Evolutionary conservation across 2,797 vertebrate genomes (phyloP), one percentile per base, ranked within the genome.

Genomic region (Rallus crepitans): DNA sequence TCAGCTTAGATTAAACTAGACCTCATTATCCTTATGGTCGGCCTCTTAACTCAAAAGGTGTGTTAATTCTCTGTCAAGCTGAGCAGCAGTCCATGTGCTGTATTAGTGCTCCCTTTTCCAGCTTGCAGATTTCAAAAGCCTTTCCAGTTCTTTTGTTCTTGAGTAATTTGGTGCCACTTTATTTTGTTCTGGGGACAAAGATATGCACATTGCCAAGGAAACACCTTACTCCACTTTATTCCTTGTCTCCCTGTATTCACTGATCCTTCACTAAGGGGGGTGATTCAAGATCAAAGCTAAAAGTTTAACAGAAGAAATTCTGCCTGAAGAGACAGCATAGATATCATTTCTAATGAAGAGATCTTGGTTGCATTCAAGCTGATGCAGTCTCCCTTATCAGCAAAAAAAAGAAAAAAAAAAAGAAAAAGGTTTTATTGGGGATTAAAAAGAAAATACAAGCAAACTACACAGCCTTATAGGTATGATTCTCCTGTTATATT

Each of bases 31-130:
- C 1, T 81, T 90, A 75, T 61, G 50, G 76, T 33, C 82, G 70
- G 71, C 91, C 75, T 92, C 92, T 84, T 95, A 91, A 72, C 53
- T 95, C 73, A 81, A 95, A 93, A 95, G 85, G 93, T 93, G 89
- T 91, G 57, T 60, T 94, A 94, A 89, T 94, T 96, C 85, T 82
- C 87, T 94, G 45, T 82, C 80, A 59, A 69, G 88, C 71, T 84
- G 78, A 90, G 73, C 85, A 94, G 88, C 80, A 95, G 66, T 30
- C 50, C 69, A 13, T 37, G 63, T n/a, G 7, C 52, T 82, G 20
- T 84, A 31, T 94, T 89, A 84, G 56, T 56, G 70, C 39, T 91
- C 39, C 42, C 77, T 93, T 90, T 91, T 70, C 55, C 88, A 66
- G 59, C 56, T 92, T 70, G 66, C 64, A 72, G 66, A 72, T 94